Conservation (phyloP, 2,113 vertebrate genomes). For the Machaerirhynchus nigripectus region DNA sequence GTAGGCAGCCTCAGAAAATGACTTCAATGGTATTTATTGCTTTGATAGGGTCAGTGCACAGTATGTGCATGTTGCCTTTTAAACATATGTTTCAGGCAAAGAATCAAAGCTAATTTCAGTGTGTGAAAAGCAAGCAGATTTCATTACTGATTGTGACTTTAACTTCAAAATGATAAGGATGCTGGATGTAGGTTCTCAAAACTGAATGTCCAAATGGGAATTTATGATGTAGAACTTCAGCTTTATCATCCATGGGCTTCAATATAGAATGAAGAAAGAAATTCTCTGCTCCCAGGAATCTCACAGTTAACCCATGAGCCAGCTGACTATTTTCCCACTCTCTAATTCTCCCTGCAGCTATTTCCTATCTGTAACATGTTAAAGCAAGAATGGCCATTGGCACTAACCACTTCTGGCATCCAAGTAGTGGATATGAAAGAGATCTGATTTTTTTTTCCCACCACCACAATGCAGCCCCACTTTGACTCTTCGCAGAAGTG, state of each 20-base stretch:
- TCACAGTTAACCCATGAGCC: constrained; percentile 61
- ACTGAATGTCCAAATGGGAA: constrained; percentile 73
- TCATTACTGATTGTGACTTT: constrained; percentile 78
- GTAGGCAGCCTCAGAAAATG: constrained; percentile 52
- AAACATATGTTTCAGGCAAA: constrained; percentile 73
- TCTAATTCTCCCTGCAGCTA: constrained; percentile 62
- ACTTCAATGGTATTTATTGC: constrained; percentile 59
- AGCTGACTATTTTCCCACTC: constrained; percentile 31
- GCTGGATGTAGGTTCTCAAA: constrained; percentile 72
- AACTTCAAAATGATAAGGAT: constrained; percentile 75
- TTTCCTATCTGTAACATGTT: constrained; percentile 67
- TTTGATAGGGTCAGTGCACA: constrained; percentile 66
- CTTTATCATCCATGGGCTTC: constrained; percentile 70
- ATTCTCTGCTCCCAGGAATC: constrained; percentile 49
- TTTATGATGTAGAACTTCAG: constrained; percentile 76
- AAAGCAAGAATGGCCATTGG: constrained; percentile 59
- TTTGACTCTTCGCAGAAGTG: neutral
- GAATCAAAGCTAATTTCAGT: constrained; percentile 81
- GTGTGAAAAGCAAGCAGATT: constrained; percentile 78
- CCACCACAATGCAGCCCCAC: neutral
- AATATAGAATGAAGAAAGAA: constrained; percentile 45
- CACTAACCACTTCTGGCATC: constrained; percentile 62
- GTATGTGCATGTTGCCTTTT: constrained; percentile 69
- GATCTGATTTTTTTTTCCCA: constrained; percentile 13
- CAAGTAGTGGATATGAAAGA: constrained; percentile 48